Evolutionary conservation across 2,888 invertebrate genomes (phyloP).

Genomic region (Drosophila borborema): DNA sequence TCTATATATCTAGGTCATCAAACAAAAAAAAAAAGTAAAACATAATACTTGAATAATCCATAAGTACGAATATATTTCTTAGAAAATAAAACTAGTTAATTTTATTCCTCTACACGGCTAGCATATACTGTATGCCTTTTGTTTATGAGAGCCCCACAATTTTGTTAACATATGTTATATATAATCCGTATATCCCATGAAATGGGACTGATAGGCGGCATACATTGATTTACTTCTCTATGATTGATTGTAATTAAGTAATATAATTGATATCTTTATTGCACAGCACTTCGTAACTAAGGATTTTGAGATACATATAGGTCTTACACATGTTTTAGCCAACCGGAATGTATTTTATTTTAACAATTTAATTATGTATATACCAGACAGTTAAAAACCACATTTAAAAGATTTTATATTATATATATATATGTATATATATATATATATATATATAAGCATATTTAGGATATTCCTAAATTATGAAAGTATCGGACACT

Average conservation of each 20-base stretch:
- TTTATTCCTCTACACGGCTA: constrained; percentile 42
- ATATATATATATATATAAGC: constrained; percentile 8
- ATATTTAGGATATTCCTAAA: too few species aligned
- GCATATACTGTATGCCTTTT: constrained; percentile 16
- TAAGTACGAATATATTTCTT: constrained; percentile 48
- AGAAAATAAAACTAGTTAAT: constrained; percentile 64
- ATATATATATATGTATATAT: constrained; percentile 9
- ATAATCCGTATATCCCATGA: constrained; percentile 44
- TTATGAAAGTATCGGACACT: constrained; percentile 6
- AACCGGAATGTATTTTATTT: constrained; percentile 42
- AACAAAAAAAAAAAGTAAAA: constrained; percentile 21
- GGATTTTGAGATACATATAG: constrained; percentile 28
- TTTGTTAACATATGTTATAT: constrained; percentile 26
- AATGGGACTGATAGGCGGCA: constrained; percentile 44
- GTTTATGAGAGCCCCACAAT: not conserved
- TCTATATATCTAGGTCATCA: constrained; percentile 77
- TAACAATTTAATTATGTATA: constrained; percentile 15
- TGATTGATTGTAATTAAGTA: not conserved
- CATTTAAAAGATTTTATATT: constrained; percentile 25
- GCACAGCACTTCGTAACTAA: constrained; percentile 21
- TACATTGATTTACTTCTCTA: not conserved
- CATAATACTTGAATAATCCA: constrained; percentile 33
- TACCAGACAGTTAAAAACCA: not conserved
- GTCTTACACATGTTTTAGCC: constrained; percentile 45
- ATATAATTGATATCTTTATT: constrained; percentile 12